A percentile compares a stretch with the other conserved stretches of the same genome.
Conservation (phyloP, 2,113 vertebrate genomes). For the Dinomys branickii region DNA sequence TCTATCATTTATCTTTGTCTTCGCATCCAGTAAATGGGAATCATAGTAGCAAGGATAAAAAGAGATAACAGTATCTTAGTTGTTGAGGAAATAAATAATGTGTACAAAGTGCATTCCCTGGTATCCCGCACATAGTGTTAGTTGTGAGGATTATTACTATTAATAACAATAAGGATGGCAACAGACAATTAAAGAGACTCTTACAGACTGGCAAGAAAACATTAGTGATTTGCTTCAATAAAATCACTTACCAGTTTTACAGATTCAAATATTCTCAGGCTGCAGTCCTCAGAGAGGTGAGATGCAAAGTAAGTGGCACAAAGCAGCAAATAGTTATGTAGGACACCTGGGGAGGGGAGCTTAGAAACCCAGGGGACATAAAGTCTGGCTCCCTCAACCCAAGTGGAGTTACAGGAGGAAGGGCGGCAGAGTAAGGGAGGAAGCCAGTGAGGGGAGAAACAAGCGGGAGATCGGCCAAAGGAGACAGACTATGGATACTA, state of each 20-base stretch:
- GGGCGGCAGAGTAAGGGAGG: background rate
- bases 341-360: background rate
- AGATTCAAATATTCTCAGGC: background rate
- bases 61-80: background rate
- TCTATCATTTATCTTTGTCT: slow-evolving; percentile 3
- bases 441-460: background rate
- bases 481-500: background rate
- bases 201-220: background rate
- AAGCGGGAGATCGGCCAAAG: background rate
- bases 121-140: background rate
- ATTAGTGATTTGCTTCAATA: background rate
- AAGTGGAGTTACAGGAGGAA: background rate
- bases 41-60: background rate
- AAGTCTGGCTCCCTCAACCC: background rate
- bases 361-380: background rate
- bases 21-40: background rate
- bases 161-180: background rate
- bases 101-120: background rate
- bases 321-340: background rate
- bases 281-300: background rate
- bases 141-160: background rate
- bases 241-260: slow-evolving; percentile 15
- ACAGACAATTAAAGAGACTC: background rate
- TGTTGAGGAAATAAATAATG: background rate
- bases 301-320: background rate